A percentile compares a stretch with the other conserved stretches of the same genome.
phyloP scores from a whole-genome alignment of 2,797 vertebrate species.

The Scolopax rusticola region DNA sequence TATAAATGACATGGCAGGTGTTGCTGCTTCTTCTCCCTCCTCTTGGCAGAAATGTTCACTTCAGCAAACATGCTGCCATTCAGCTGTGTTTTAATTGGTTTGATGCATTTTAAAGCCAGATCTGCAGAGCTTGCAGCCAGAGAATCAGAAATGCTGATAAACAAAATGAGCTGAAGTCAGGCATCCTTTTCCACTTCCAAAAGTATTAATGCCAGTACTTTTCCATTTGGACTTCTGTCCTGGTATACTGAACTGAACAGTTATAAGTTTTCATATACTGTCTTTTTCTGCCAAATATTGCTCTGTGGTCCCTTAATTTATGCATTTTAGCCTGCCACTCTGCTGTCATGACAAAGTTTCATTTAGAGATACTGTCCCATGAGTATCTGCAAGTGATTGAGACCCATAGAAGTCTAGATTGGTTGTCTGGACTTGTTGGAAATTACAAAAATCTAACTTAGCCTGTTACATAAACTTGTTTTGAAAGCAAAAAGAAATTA shows the following conservation, averaged over 20 bases:
- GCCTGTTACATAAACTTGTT: constrained; percentile 47
- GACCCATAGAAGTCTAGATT: neutral
- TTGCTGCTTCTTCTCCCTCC: neutral
- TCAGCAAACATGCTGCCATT: neutral
- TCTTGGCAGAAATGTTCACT: neutral
- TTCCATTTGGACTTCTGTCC: neutral
- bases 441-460: neutral
- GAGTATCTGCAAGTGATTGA: neutral
- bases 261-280: neutral
- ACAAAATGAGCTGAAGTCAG: neutral
- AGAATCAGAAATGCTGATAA: neutral
- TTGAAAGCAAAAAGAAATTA: constrained; percentile 52
- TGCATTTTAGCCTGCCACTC: neutral
- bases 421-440: neutral
- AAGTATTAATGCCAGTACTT: neutral
- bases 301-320: neutral
- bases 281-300: neutral
- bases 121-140: neutral
- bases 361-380: neutral
- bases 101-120: neutral
- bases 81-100: neutral
- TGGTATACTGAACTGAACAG: neutral
- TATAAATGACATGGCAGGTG: neutral
- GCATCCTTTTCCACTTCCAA: neutral
- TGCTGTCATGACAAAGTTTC: neutral